Evolutionary conservation across 2,113 vertebrate genomes (phyloP), one percentile per base, ranked within the genome.

Genomic region (Mustela lutreola): DNA sequence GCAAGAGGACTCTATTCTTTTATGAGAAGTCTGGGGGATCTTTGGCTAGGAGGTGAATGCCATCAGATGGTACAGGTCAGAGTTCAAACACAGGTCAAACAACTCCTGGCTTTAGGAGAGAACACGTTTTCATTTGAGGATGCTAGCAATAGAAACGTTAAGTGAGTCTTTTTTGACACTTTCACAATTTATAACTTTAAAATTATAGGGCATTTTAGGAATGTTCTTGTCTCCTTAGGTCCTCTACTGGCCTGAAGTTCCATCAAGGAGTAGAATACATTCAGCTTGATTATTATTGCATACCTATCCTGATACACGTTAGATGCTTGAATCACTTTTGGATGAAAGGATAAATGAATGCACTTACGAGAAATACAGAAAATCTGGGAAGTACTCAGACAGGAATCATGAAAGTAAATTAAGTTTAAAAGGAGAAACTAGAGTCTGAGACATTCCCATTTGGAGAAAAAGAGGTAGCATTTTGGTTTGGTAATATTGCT

Each of bases 61-160:
- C 22, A 33, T 67, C 60, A 71, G 24, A 26, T 62, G 58, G 18
- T 16, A 11, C 7, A n/a, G 15, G 14, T 45, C 21, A 60, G 50
- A 94, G 63, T 94, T 70, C 48, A 78, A 31, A 90, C 9, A 26
- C 5, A 42, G 56, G 28, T 88, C 16, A 87, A 71, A 39, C 4
- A 87, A 63, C 70, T 76, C 5, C 45, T 56, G 73, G 19, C 33
- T 96, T 96, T 79, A 87, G 60, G 21, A 87, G n/a, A 91, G 16
- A 62, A 71, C 56, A 7, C 26, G 48, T 83, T 96, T 96, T 93
- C 63, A 42, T 89, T 93, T 97, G 14, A 33, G 3, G 4, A 10
- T 83, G 6, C 22, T 73, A 79, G 11, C 79, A 56, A 15, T 75
- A 45, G 81, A 67, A 76, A 58, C 42, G 6, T 6, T 6, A 26